Evolutionary conservation across 2,113 vertebrate genomes (phyloP), one percentile per base, ranked within the genome.

Genomic region (Abramis brama): DNA sequence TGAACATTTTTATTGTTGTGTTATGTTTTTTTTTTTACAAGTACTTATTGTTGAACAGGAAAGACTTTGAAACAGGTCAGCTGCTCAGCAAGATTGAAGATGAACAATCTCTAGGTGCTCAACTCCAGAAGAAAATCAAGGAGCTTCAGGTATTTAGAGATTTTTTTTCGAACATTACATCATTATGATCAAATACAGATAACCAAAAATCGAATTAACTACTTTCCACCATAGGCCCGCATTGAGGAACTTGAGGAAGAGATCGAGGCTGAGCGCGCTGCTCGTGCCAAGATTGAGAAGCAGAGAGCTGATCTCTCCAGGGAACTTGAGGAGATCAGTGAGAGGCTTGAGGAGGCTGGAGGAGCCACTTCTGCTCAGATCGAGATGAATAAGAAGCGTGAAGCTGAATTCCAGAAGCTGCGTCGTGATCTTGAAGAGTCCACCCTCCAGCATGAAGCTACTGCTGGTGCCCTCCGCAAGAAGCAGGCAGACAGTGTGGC

Each of bases 311-410:
- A 93, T 70, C 87, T 93, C 27, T 91, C 92, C 87, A 89, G 92
- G 45, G 93, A 94, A 88, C 91, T 93, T 82, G 93, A 94, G 55
- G 93, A 94, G 89, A 93, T 94, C 89, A 94, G 93, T 68, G 92
- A 93, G 62, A 89, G 92, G 78, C 88, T 93, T 30, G 92, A 93
- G 83, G 92, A 93, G 78, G 92, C 93, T 75, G 82, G 87, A 62
- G 79, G 89, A 62, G 75, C 87, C 84, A 87, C 84, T 83, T 43
- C 86, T 79, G 64, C 86, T 71, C 87, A 90, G 50, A 85, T 87
- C 33, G 89, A 88, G 78, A 87, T 86, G 87, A 86, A 87, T 6
- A 87, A 87, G 83, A 86, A 87, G 79, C 85, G 87, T 50, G 89
- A 84, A 80, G 85, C 86, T 62, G 89, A 91, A 85, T 91, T 90